Conservation (phyloP, 2,113 vertebrate species). For the Dasyornis broadbenti region DNA sequence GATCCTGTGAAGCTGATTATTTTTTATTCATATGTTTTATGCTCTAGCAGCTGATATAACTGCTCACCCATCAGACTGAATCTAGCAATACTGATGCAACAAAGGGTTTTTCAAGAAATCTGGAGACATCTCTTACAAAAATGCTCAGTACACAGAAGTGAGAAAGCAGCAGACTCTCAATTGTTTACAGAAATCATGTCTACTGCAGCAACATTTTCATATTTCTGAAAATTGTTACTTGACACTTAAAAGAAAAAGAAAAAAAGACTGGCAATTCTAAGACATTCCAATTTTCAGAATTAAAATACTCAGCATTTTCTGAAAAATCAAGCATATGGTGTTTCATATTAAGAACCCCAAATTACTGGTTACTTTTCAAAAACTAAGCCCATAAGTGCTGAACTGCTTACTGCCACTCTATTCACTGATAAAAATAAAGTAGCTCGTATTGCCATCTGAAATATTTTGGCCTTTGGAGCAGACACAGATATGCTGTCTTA, state of each 20-base stretch:
- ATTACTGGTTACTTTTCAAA: not conserved
- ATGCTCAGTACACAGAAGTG: fast-evolving
- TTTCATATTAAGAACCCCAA: not conserved
- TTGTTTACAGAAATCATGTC: not conserved
- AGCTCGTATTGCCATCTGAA: not conserved
- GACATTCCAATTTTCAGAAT: not conserved
- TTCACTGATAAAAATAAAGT: not conserved
- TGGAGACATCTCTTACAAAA: not conserved
- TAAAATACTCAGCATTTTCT: not conserved
- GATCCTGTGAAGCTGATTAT: not conserved
- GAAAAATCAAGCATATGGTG: not conserved
- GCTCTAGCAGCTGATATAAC: not conserved
- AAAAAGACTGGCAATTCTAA: not conserved
- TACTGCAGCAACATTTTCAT: not conserved
- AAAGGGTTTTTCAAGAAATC: not conserved
- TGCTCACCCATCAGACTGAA: fast-evolving
- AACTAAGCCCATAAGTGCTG: not conserved
- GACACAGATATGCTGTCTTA: not conserved
- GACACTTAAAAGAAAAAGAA: not conserved
- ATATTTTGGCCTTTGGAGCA: not conserved
- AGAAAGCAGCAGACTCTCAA: not conserved
- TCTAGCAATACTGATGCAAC: too few relatives aligned
- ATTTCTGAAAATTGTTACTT: not conserved
- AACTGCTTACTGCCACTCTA: not conserved
- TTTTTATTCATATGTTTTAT: not conserved